A percentile compares a stretch with the other conserved stretches of the same genome.
These are phyloP conservation scores for Motacilla alba DNA, from an alignment of 2,113 vertebrate genomes.

Conservation along the genomic window DNA sequence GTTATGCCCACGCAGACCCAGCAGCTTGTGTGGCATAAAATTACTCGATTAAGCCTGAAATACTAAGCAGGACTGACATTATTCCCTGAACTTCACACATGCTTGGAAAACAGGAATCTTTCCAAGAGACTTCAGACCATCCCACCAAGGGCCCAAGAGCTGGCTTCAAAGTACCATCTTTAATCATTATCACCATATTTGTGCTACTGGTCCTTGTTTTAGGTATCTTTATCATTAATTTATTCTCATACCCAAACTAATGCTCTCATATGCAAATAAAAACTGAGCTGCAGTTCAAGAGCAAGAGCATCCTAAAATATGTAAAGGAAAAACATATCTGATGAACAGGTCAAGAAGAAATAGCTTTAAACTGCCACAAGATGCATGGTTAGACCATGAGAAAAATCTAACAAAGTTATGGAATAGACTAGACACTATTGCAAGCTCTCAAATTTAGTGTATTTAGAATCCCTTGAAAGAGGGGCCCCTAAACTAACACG, in stretches of 20 bases:
- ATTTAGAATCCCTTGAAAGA: background rate
- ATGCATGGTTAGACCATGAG: background rate
- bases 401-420: background rate
- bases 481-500: background rate
- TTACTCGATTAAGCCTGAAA: background rate
- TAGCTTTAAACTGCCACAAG: background rate
- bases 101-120: background rate
- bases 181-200: rapidly evolving
- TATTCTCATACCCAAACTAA: background rate
- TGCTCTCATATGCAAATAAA: background rate
- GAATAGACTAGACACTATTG: background rate
- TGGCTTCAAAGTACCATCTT: background rate
- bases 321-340: background rate
- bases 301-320: background rate
- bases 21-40: background rate
- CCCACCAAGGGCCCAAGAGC: background rate
- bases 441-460: background rate
- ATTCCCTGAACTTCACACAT: background rate
- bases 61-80: too few species aligned
- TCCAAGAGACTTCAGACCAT: background rate
- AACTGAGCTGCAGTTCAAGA: background rate
- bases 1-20: too few species aligned
- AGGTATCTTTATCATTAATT: background rate
- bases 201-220: background rate
- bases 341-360: background rate